A percentile compares a stretch with the other conserved stretches of the same genome.
phyloP scores from a whole-genome alignment of 2,888 invertebrate species.

The Callinectes sapidus region DNA sequence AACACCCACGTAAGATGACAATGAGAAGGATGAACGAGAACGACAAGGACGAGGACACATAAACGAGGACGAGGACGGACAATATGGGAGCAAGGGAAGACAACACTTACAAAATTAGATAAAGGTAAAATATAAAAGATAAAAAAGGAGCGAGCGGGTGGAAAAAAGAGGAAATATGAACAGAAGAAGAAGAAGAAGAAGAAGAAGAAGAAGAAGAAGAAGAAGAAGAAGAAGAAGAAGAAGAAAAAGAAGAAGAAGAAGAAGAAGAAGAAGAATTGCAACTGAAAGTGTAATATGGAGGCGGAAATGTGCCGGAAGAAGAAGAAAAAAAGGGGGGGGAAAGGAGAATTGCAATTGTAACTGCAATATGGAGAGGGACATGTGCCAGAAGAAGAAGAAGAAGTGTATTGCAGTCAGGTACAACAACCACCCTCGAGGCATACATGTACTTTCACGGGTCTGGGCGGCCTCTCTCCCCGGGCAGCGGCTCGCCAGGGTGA shows the following conservation, averaged over 20 bases:
- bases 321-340: too few relatives aligned
- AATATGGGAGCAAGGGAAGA: not conserved
- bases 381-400: not conserved
- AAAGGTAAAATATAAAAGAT: not conserved
- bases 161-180: not conserved
- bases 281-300: too few relatives aligned
- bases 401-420: not conserved
- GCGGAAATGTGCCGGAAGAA: too few relatives aligned
- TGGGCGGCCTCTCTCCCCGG: constrained; percentile 52
- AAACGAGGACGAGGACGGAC: not conserved
- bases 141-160: not conserved
- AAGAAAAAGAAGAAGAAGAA: not conserved
- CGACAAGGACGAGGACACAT: not conserved
- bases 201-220: not conserved
- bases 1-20: not conserved
- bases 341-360: too few relatives aligned
- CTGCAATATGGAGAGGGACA: too few relatives aligned
- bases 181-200: not conserved
- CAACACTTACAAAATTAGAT: too few relatives aligned
- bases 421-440: not conserved
- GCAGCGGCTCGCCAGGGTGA: constrained; percentile 56
- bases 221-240: not conserved
- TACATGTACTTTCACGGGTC: constrained; percentile 37
- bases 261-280: not conserved
- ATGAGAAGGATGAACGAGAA: not conserved